Evolutionary conservation across 2,888 invertebrate genomes (phyloP).

Genomic region (Alsophila aescularia): DNA sequence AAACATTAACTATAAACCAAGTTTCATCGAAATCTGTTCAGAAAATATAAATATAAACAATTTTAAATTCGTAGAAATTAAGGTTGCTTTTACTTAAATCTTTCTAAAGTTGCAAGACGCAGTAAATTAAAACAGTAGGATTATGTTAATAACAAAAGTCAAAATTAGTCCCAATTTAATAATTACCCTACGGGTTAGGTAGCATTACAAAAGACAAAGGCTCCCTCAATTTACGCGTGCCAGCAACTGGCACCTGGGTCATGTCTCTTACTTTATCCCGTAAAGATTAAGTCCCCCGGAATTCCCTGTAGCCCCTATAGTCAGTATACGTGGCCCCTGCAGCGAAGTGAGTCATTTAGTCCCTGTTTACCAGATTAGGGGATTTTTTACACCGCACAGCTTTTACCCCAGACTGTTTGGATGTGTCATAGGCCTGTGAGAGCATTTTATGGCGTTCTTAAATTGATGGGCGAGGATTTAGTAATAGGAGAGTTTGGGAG

Average conservation of each 20-base stretch:
- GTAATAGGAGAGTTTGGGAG: constrained; percentile 43
- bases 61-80: too few relatives aligned
- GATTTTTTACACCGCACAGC: constrained; percentile 79
- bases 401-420: constrained; percentile 64
- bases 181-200: constrained; percentile 60
- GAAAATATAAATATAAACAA: too few relatives aligned
- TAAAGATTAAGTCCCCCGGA: constrained; percentile 82
- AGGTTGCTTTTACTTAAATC: background rate
- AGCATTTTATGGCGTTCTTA: constrained; percentile 61
- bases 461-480: constrained; percentile 61
- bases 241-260: constrained; percentile 78
- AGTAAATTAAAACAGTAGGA: constrained; percentile 18
- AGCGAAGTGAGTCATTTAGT: constrained; percentile 82
- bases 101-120: background rate
- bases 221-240: constrained; percentile 70
- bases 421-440: constrained; percentile 67
- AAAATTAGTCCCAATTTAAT: constrained; percentile 67
- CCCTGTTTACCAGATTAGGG: constrained; percentile 84
- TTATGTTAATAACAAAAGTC: constrained; percentile 54
- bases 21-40: too few relatives aligned
- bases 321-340: constrained; percentile 68
- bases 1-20: too few relatives aligned
- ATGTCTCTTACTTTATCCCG: constrained; percentile 82
- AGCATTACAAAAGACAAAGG: constrained; percentile 71
- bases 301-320: constrained; percentile 44